Evolutionary conservation across 1,140 invertebrate species (phyloP).

Genomic region (Drosophila teissieri): DNA sequence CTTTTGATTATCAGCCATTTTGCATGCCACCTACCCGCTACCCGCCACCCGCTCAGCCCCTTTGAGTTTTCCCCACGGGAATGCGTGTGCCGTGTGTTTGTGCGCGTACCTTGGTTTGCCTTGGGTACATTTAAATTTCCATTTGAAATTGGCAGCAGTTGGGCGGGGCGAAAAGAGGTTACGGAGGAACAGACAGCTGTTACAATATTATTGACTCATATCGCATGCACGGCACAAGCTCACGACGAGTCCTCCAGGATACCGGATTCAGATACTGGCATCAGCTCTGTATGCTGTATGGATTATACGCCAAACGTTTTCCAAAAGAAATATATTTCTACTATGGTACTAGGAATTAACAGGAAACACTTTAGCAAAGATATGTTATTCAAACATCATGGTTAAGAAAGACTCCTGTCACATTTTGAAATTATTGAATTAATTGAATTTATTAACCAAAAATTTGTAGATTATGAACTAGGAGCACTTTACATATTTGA

Average conservation of each 20-base stretch:
- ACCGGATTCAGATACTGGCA: background rate
- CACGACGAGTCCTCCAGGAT: constrained; percentile 41
- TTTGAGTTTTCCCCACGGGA: background rate
- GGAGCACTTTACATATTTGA: background rate
- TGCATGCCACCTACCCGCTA: constrained; percentile 28
- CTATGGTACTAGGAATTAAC: no score
- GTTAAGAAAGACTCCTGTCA: no score
- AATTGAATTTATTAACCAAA: no score
- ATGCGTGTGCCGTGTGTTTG: constrained; percentile 9
- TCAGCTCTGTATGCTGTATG: no score
- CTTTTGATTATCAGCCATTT: constrained; percentile 66
- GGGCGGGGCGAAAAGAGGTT: constrained; percentile 1
- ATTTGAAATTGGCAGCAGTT: constrained; percentile 64
- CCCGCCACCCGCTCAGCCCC: background rate
- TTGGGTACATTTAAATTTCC: constrained; percentile 72
- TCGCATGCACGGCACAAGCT: constrained; percentile 68
- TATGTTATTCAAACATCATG: no score
- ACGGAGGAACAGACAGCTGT: constrained; percentile 69
- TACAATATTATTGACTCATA: constrained; percentile 83
- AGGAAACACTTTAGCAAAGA: no score
- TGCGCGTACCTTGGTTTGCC: constrained; percentile 35
- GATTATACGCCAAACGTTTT: background rate
- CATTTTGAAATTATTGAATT: no score
- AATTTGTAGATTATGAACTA: no score
- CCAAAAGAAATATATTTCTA: no score